phyloP scores from a whole-genome alignment of 2,888 invertebrate species.

The Muschampia plurimacula region DNA sequence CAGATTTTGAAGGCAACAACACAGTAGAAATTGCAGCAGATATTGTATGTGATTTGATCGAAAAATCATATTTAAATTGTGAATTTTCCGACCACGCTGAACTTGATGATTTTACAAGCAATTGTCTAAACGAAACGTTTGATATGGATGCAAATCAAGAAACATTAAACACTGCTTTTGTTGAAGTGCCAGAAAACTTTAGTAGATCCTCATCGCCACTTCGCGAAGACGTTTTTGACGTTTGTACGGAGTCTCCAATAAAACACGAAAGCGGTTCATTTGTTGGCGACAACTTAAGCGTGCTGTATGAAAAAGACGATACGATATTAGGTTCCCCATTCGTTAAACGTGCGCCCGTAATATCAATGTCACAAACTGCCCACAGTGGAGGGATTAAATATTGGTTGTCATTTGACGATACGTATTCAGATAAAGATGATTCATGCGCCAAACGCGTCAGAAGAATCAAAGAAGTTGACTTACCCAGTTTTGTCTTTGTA shows the following conservation, averaged over 20 bases:
- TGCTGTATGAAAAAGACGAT: conserved; percentile 61
- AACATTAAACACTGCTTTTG: conserved; percentile 71
- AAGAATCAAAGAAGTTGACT: conserved; percentile 45
- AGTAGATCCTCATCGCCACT: conserved; percentile 62
- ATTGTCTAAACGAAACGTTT: conserved; percentile 52
- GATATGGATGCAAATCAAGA: conserved; percentile 52
- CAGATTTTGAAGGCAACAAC: conserved; percentile 7
- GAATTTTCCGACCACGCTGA: conserved; percentile 31
- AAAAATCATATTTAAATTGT: conserved; percentile 38
- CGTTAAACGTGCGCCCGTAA: conserved; percentile 61
- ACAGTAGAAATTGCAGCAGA: conserved; percentile 38
- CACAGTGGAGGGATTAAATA: conserved; percentile 76
- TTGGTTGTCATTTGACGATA: conserved; percentile 78
- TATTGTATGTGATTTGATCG: conserved; percentile 39
- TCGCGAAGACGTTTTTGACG: conserved; percentile 55
- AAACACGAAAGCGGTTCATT: conserved; percentile 48
- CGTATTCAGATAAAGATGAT: conserved; percentile 43
- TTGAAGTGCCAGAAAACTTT: conserved; percentile 51
- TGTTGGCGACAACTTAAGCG: conserved; percentile 51
- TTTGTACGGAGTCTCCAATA: conserved; percentile 66
- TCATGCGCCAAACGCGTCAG: conserved; percentile 42
- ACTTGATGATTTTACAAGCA: conserved; percentile 30
- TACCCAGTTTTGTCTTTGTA: conserved; percentile 67
- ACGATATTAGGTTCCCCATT: conserved; percentile 67
- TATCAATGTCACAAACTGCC: conserved; percentile 74